Evolutionary conservation across 2,797 vertebrate species (phyloP).

Genomic region (Tadarida brasiliensis): DNA sequence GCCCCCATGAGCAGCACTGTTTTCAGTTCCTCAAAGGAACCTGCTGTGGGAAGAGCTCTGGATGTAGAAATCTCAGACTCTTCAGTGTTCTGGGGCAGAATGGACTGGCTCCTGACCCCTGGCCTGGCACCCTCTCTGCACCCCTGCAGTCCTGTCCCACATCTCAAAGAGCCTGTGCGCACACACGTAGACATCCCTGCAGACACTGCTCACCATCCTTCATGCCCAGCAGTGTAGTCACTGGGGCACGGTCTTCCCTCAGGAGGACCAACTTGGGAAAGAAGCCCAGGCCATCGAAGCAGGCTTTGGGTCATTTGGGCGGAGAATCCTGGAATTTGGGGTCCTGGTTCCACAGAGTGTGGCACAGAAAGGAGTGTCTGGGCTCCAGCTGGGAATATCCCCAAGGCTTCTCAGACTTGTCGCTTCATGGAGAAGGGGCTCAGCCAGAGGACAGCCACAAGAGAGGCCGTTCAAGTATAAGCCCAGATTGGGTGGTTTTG

Average conservation of each 20-base stretch:
- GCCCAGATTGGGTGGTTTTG: not conserved
- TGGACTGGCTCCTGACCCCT: not conserved
- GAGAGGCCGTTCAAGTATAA: not conserved
- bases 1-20: too few relatives aligned
- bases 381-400: not conserved
- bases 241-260: not conserved
- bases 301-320: not conserved
- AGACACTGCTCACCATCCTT: not conserved
- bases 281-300: not conserved
- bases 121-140: not conserved
- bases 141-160: too few relatives aligned
- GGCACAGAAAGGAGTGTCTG: not conserved
- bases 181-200: rapidly evolving
- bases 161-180: not conserved
- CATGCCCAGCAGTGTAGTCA: not conserved
- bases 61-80: not conserved
- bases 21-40: not conserved
- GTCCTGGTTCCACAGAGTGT: not conserved
- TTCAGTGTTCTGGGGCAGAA: not conserved
- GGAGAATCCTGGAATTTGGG: not conserved
- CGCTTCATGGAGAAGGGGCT: not conserved
- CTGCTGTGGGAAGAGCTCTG: not conserved
- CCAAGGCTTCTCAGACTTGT: not conserved
- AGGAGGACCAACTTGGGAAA: not conserved
- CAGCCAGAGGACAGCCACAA: not conserved